Evolutionary conservation across 2,113 vertebrate genomes (phyloP).

Genomic region (Alethe diademata): DNA sequence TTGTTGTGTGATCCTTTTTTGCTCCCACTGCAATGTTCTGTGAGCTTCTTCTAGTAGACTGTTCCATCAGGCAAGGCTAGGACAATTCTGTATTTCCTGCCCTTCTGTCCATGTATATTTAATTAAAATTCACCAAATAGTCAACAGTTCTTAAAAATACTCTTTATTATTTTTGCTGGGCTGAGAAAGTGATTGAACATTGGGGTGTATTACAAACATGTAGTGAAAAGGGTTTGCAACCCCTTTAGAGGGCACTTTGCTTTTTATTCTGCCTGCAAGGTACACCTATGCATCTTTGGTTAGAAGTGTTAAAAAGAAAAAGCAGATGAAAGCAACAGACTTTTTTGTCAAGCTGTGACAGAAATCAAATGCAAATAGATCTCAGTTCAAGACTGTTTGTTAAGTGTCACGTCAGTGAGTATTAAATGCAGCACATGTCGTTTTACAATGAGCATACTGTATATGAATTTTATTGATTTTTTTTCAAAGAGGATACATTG

Average conservation of each 20-base stretch:
- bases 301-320: constrained; percentile 62
- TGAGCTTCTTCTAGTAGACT: not conserved
- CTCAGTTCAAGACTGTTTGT: constrained; percentile 74
- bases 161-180: not conserved
- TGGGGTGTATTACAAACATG: constrained; percentile 2
- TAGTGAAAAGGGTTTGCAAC: constrained; percentile 6
- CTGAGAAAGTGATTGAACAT: constrained; percentile 8
- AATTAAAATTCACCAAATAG: constrained; percentile 21
- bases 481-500: constrained; percentile 63
- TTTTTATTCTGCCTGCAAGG: constrained; percentile 55
- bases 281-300: constrained; percentile 48
- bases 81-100: not conserved
- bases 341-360: constrained; percentile 67
- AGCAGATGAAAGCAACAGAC: constrained; percentile 66
- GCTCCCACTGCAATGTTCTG: not conserved
- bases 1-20: not conserved
- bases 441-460: constrained; percentile 67
- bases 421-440: constrained; percentile 66
- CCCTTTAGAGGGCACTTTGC: constrained; percentile 36
- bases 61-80: not conserved
- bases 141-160: not conserved
- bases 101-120: not conserved
- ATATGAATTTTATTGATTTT: constrained; percentile 72
- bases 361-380: constrained; percentile 76
- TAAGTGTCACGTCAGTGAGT: constrained; percentile 67